Evolutionary conservation across 2,888 invertebrate genomes (phyloP).

Genomic region (Xanthorhoe spadicearia): DNA sequence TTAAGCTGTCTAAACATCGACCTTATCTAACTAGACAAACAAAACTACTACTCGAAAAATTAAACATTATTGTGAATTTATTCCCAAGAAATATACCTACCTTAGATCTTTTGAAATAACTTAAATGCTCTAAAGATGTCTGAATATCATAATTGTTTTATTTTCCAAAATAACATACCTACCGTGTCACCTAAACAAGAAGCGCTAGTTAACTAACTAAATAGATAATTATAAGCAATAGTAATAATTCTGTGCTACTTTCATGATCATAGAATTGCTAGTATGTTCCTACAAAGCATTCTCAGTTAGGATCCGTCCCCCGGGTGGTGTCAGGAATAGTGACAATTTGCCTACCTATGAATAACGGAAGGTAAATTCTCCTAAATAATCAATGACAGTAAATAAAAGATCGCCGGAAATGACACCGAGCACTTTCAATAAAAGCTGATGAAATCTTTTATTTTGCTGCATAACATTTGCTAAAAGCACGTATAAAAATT

Average conservation of each 20-base stretch:
- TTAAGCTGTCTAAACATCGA: too few species aligned
- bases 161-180: too few species aligned
- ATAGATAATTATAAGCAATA: neutral
- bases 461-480: neutral
- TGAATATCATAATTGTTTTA: too few species aligned
- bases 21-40: too few species aligned
- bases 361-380: constrained; percentile 28
- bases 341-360: constrained; percentile 40
- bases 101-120: too few species aligned
- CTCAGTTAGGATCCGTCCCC: constrained; percentile 44
- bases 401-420: constrained; percentile 15
- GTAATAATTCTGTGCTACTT: neutral
- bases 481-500: neutral
- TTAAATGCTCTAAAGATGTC: too few species aligned
- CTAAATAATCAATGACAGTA: constrained; percentile 26
- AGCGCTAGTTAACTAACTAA: too few species aligned
- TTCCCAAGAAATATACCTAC: too few species aligned
- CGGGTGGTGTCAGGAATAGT: constrained; percentile 36
- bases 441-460: neutral
- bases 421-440: constrained; percentile 21
- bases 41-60: too few species aligned
- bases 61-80: too few species aligned
- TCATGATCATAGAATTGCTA: neutral
- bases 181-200: too few species aligned
- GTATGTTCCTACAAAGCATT: constrained; percentile 42